Evolutionary conservation across 1,140 invertebrate genomes (phyloP), one percentile per base, ranked within the genome.

Genomic region (Sycophila sp.): DNA sequence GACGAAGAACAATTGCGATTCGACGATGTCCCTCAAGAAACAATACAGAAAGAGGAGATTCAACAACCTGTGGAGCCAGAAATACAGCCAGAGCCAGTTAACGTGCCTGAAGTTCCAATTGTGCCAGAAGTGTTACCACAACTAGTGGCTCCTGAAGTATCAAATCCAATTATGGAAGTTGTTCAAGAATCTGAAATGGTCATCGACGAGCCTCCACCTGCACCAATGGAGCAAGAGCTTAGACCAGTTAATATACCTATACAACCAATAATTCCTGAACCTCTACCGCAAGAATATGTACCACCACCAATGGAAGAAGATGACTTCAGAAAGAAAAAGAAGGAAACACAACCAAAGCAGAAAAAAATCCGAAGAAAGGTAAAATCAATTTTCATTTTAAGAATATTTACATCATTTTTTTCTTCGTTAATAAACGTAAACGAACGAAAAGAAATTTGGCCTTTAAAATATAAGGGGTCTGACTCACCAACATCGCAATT

Each of bases 321-420:
- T 22, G 36, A 75, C 0, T 65, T 65, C 0, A 83, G 81, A 64
- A 86, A 83, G 68, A 82, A 82, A 24, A 84, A 81, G 56, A 85
- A 80, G 73, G 83, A 79, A 19, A 13, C n/a, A 32, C 63, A 68
- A 36, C 73, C 78, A 13, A 81, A 80, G 55, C 75, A 76, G 47
- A 85, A 81, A 58, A 84, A 84, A 62, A 85, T 86, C 30, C 75
- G 84, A 64, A 73, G 83, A 76, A 86, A 85, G 73, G 82, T 85
- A 73, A n/a, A n/a, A n/a, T n/a, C n/a, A n/a, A n/a, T n/a, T n/a
- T n/a, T n/a, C n/a, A n/a, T n/a, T n/a, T n/a, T n/a, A n/a, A n/a
- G n/a, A n/a, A n/a, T n/a, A n/a, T n/a, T n/a, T n/a, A n/a, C n/a
- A n/a, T n/a, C n/a, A n/a, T n/a, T n/a, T n/a, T n/a, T n/a, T n/a